Percentiles rank a stretch among this genome's conserved stretches.
Evolutionary conservation across 1,140 invertebrate species (phyloP).

Genomic region (Drosophila ananassae): DNA sequence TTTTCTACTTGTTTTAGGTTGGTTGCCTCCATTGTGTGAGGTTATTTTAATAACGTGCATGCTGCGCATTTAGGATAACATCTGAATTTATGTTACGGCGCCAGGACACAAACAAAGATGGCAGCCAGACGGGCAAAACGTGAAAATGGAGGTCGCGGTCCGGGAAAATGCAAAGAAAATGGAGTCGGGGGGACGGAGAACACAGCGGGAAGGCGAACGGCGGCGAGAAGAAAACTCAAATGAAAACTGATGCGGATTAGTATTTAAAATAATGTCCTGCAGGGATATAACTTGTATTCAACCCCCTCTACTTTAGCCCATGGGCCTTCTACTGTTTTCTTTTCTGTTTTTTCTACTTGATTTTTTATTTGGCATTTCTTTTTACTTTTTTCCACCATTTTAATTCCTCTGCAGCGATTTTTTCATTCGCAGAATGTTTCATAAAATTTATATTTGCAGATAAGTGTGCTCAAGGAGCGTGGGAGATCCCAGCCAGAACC

Average conservation of each 20-base stretch:
- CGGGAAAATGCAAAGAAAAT: constrained; percentile 6
- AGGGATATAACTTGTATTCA: constrained; percentile 79
- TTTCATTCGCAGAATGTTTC: constrained; percentile 68
- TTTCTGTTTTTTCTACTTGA: constrained; percentile 60
- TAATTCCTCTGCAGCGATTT: constrained; percentile 69
- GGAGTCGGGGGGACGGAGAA: constrained; percentile 3
- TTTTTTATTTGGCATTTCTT: constrained; percentile 60
- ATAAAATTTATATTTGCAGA: constrained; percentile 82
- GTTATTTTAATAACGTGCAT: constrained; percentile 82
- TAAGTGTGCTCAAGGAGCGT: constrained; percentile 39
- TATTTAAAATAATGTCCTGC: constrained; percentile 84
- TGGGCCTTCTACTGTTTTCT: constrained; percentile 47
- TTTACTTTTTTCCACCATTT: constrained; percentile 58
- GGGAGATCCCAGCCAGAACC: background rate
- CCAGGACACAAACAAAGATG: constrained; percentile 71
- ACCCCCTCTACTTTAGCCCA: constrained; percentile 38
- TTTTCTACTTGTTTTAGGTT: constrained; percentile 42
- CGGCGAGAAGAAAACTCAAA: constrained; percentile 59
- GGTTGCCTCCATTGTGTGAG: constrained; percentile 35
- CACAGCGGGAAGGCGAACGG: background rate
- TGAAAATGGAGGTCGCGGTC: constrained; percentile 25
- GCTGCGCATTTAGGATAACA: constrained; percentile 82
- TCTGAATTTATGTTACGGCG: constrained; percentile 82
- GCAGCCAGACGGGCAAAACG: constrained; percentile 57
- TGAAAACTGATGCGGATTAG: constrained; percentile 84